Conservation (phyloP, 2,888 invertebrate genomes). For the Rhopalosiphum nymphaeae region DNA sequence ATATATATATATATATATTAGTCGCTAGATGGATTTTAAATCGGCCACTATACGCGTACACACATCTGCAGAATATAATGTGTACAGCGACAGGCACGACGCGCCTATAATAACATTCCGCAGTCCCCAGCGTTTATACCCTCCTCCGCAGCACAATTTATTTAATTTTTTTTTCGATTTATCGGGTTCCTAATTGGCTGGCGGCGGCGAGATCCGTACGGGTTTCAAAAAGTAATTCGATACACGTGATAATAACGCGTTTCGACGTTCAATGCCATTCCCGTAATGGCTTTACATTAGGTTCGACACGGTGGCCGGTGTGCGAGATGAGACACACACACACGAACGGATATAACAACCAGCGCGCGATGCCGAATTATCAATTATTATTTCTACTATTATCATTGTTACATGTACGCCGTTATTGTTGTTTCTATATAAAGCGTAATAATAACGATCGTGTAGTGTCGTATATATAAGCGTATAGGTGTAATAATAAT, state of each 20-base stretch:
- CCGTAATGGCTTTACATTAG: constrained; percentile 30
- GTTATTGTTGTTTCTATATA: background rate
- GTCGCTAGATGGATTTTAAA: background rate
- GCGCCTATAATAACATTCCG: background rate
- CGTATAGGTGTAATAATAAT: background rate
- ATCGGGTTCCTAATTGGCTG: constrained; percentile 40
- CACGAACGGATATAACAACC: background rate
- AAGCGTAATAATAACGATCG: background rate
- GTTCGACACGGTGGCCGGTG: constrained; percentile 41
- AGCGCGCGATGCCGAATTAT: constrained; percentile 22
- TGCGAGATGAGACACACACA: background rate
- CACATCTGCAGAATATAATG: background rate
- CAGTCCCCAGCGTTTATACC: background rate
- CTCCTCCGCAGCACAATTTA: background rate
- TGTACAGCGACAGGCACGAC: background rate
- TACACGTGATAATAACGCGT: constrained; percentile 44
- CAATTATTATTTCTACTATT: constrained; percentile 44
- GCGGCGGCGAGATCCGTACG: constrained; percentile 18
- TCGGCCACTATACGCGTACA: background rate
- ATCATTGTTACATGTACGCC: background rate
- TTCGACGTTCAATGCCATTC: constrained; percentile 42
- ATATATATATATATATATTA: background rate
- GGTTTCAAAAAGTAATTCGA: constrained; percentile 39
- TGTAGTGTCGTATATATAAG: background rate
- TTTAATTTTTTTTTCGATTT: background rate